Conservation (phyloP, 2,113 vertebrate species). For the Scophthalmus maximus region DNA sequence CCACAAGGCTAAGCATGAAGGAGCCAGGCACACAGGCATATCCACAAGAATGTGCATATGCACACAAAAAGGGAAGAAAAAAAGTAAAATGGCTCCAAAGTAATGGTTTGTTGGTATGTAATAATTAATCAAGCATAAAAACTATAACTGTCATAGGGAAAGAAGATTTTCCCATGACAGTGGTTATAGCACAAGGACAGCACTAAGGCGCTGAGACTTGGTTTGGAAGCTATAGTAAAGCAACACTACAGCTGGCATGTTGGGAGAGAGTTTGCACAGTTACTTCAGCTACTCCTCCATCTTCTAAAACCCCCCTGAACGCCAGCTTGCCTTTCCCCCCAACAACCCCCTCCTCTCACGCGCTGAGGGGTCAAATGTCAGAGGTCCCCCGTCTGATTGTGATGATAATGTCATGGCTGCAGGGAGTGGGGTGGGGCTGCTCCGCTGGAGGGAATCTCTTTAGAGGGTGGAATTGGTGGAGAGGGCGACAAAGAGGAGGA, state of each 20-base stretch:
- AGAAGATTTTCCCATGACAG: neutral
- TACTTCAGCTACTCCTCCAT: slow-evolving; percentile 59
- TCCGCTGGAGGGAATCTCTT: slow-evolving; percentile 60
- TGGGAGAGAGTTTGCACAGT: slow-evolving; percentile 47
- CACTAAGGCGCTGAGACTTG: neutral
- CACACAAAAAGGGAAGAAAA: slow-evolving; percentile 6
- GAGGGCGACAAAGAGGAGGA: slow-evolving; percentile 25
- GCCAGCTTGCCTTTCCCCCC: slow-evolving; percentile 58
- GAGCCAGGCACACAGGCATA: neutral
- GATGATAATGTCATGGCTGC: slow-evolving; percentile 86
- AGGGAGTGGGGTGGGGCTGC: slow-evolving; percentile 57
- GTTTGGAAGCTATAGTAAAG: slow-evolving; percentile 23
- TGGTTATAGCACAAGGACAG: neutral
- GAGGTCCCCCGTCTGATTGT: slow-evolving; percentile 85
- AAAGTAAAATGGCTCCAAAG: slow-evolving; percentile 11
- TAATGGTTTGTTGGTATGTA: neutral
- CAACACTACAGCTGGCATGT: slow-evolving; percentile 6
- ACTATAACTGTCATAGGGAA: neutral
- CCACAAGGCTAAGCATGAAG: slow-evolving; percentile 19
- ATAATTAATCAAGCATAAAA: slow-evolving; percentile 4
- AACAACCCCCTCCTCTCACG: slow-evolving; percentile 61
- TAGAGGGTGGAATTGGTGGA: slow-evolving; percentile 48
- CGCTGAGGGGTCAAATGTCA: slow-evolving; percentile 84
- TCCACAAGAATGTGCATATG: slow-evolving; percentile 26
- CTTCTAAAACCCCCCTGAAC: slow-evolving; percentile 54